Percentiles rank a stretch among this genome's conserved stretches.
Evolutionary conservation across 2,113 vertebrate species (phyloP).

Genomic region (Diphyllodes magnificus): DNA sequence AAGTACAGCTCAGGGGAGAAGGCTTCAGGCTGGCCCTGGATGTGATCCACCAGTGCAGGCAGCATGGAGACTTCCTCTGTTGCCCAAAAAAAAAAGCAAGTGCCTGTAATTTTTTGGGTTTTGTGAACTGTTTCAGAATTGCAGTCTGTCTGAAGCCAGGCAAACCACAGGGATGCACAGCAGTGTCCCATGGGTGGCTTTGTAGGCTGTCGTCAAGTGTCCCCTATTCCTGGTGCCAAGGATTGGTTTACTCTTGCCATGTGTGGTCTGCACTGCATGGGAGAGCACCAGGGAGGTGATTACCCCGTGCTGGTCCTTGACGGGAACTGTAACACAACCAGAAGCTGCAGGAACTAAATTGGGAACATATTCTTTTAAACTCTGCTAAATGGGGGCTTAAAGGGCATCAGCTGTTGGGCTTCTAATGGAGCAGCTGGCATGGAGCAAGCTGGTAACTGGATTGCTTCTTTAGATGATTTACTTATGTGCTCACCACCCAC

Average conservation of each 20-base stretch:
- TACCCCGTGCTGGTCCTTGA: neutral
- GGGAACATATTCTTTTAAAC: neutral
- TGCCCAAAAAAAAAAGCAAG: neutral
- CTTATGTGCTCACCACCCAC: neutral
- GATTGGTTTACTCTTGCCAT: neutral
- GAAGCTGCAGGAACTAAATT: neutral
- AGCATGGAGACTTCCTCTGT: neutral
- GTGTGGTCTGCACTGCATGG: neutral
- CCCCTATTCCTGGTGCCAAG: neutral
- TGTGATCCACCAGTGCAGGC: neutral
- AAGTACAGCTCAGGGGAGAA: neutral
- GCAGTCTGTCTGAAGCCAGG: neutral
- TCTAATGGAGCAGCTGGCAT: neutral
- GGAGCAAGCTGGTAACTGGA: neutral
- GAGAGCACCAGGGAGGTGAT: neutral
- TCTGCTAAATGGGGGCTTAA: neutral
- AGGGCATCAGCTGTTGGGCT: neutral
- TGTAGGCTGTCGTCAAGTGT: neutral
- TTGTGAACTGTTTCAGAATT: neutral
- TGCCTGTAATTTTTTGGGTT: neutral
- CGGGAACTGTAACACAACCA: rapidly evolving
- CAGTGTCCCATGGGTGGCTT: neutral
- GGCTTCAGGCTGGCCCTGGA: neutral
- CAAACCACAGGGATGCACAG: neutral
- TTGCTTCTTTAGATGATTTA: neutral